Evolutionary conservation across 2,113 vertebrate species (phyloP).

Genomic region (Saccopteryx bilineata): DNA sequence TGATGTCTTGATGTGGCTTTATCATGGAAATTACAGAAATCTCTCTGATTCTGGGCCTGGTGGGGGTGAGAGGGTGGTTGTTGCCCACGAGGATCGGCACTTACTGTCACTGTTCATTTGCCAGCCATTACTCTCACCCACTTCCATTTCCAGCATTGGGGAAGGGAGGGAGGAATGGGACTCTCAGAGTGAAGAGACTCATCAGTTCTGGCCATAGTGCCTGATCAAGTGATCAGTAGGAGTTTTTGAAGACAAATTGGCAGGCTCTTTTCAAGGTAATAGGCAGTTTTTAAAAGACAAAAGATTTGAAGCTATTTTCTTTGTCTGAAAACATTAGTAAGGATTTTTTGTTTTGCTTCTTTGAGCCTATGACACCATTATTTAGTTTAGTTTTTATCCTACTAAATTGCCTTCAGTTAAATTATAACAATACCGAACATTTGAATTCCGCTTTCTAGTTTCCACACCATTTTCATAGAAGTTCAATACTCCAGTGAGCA

Average conservation of each 20-base stretch:
- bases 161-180: neutral
- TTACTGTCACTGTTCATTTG: neutral
- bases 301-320: neutral
- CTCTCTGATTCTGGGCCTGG: neutral
- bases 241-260: constrained; percentile 30
- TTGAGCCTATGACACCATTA: neutral
- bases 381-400: constrained; percentile 52
- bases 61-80: neutral
- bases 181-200: neutral
- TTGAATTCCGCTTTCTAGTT: constrained; percentile 35
- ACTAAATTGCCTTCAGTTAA: neutral
- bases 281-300: constrained; percentile 53
- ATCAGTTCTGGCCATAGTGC: neutral
- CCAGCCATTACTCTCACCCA: neutral
- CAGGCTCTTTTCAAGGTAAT: constrained; percentile 25
- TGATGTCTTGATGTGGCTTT: neutral
- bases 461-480: neutral
- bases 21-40: neutral
- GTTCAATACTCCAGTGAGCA: neutral
- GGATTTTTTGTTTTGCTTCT: constrained; percentile 57
- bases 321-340: constrained; percentile 13
- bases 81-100: neutral
- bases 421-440: neutral
- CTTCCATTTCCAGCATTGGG: neutral
- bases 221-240: neutral